These are phyloP conservation scores for Melitaea cinxia DNA, from an alignment of 1,140 invertebrate species.

Conservation along the genomic window DNA sequence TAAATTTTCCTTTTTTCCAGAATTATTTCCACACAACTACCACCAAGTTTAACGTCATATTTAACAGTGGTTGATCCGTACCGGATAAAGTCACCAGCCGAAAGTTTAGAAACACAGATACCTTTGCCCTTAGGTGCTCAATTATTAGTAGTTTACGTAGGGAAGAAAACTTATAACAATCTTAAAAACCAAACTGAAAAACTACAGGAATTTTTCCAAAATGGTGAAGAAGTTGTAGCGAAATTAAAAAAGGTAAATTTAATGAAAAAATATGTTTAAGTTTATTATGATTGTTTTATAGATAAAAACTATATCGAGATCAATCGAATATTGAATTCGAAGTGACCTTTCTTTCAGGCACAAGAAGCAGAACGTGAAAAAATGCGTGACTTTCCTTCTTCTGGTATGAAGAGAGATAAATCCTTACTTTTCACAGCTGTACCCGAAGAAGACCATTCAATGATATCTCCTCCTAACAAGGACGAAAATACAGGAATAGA, in stretches of 20 bases:
- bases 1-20: conserved; percentile 77
- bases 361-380: conserved; percentile 72
- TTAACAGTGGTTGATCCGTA: conserved; percentile 91
- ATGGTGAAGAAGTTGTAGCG: conserved; percentile 65
- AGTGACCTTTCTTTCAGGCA: conserved; percentile 46
- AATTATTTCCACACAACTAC: conserved; percentile 90
- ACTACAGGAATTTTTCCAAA: conserved; percentile 61
- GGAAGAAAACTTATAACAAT: conserved; percentile 83
- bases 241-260: conserved; percentile 71
- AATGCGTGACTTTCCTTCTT: conserved; percentile 59
- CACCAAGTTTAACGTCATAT: conserved; percentile 87
- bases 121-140: conserved; percentile 90
- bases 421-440: conserved; percentile 89
- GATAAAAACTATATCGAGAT: conserved; percentile 6
- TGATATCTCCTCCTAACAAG: conserved; percentile 65
- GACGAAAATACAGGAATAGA: conserved; percentile 53
- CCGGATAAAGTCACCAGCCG: conserved; percentile 89
- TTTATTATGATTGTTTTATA: no score
- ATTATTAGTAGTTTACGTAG: conserved; percentile 88
- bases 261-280: no score
- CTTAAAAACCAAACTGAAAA: conserved; percentile 77
- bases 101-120: conserved; percentile 84
- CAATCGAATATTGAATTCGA: neutral
- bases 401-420: conserved; percentile 87
- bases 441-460: conserved; percentile 86